These are phyloP conservation scores for Salpingus planirostris DNA, from an alignment of 2,888 invertebrate species.

Conservation along the genomic window DNA sequence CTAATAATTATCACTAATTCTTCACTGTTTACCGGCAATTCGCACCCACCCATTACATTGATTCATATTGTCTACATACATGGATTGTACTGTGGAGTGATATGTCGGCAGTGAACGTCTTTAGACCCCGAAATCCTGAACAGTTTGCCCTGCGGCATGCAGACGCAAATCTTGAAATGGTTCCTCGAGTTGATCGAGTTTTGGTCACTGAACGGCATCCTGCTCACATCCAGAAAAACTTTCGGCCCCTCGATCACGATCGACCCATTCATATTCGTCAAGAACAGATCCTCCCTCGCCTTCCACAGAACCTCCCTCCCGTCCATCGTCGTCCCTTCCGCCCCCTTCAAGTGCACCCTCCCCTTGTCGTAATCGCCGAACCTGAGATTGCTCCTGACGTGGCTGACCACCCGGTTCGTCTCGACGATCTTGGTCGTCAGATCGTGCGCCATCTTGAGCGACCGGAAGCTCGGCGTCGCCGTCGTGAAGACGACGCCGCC, in stretches of 20 bases:
- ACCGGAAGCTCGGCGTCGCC: constrained; percentile 58
- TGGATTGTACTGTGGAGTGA: constrained; percentile 51
- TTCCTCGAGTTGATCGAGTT: constrained; percentile 36
- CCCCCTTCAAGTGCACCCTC: constrained; percentile 64
- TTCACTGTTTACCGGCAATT: too few relatives aligned
- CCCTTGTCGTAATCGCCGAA: constrained; percentile 52
- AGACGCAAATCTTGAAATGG: constrained; percentile 82
- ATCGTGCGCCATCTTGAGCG: constrained; percentile 58
- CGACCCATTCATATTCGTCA: constrained; percentile 69
- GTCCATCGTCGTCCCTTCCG: constrained; percentile 69
- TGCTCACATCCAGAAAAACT: constrained; percentile 60
- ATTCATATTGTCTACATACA: too few relatives aligned
- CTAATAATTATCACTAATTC: too few relatives aligned
- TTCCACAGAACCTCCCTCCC: constrained; percentile 63
- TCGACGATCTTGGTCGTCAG: constrained; percentile 58
- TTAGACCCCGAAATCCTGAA: constrained; percentile 67
- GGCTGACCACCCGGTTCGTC: constrained; percentile 65
- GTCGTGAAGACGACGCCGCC: constrained; percentile 65
- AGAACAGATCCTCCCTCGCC: constrained; percentile 69
- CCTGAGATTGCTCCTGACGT: constrained; percentile 56
- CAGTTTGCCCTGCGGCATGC: constrained; percentile 80
- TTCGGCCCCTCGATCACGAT: constrained; percentile 60
- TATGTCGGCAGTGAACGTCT: constrained; percentile 34
- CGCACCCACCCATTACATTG: too few relatives aligned
- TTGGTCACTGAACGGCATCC: constrained; percentile 54